phyloP scores from a whole-genome alignment of 2,888 invertebrate species.

The Sinodicranocentrus sp. region DNA sequence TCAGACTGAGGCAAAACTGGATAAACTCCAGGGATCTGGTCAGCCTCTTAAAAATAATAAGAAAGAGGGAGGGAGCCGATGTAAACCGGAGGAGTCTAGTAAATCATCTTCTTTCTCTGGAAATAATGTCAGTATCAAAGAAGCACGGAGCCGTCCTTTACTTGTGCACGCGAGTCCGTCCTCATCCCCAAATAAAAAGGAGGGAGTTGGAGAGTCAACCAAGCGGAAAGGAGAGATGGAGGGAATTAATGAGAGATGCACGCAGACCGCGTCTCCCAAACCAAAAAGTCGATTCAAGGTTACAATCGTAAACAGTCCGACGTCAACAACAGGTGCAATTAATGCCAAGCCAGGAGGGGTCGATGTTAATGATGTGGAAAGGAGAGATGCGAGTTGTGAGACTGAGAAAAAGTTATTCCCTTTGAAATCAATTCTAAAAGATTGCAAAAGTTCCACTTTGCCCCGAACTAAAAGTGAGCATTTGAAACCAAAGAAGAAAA shows the following conservation, averaged over 20 bases:
- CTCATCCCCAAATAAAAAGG: conserved; percentile 20
- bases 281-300: conserved; percentile 49
- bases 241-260: conserved; percentile 53
- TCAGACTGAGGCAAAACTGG: conserved; percentile 6
- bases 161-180: conserved; percentile 34
- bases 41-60: conserved; percentile 4
- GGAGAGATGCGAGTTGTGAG: conserved; percentile 44
- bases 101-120: conserved; percentile 37
- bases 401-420: conserved; percentile 42
- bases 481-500: conserved; percentile 33
- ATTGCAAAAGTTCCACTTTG: conserved; percentile 56
- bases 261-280: conserved; percentile 41
- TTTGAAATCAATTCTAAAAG: conserved; percentile 50
- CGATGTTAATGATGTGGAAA: conserved; percentile 33
- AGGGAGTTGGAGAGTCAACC: neutral
- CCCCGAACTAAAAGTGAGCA: conserved; percentile 34
- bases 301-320: conserved; percentile 43
- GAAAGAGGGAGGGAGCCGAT: neutral
- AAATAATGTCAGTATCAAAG: conserved; percentile 51
- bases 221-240: conserved; percentile 34
- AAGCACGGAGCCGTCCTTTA: conserved; percentile 61
- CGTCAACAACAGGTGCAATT: neutral
- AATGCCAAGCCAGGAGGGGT: neutral
- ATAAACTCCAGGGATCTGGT: neutral
- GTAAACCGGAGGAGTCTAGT: conserved; percentile 7